phyloP scores from a whole-genome alignment of 2,113 vertebrate species.

The Myocastor coypus region DNA sequence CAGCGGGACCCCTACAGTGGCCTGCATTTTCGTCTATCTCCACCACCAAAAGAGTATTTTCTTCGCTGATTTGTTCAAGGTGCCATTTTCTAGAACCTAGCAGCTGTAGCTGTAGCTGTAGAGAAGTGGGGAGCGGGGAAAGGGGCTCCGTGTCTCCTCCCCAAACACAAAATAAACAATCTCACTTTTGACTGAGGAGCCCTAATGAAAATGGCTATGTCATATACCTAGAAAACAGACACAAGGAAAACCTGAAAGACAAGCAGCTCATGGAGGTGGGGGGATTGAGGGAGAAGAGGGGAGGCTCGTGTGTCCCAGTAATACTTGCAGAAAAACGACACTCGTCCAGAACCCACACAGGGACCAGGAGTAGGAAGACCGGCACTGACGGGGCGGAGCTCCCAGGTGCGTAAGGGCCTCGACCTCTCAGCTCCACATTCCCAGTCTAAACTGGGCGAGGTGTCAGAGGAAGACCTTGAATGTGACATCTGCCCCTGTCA shows the following conservation, averaged over 20 bases:
- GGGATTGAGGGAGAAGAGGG: conserved; percentile 9
- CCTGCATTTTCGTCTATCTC: conserved; percentile 61
- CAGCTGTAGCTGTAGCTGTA: conserved; percentile 68
- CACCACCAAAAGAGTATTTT: conserved; percentile 37
- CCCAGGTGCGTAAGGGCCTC: accelerated
- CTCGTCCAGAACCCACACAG: conserved; percentile 68
- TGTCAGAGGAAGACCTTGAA: background rate
- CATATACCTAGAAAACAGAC: conserved; percentile 80
- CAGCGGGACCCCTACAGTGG: background rate
- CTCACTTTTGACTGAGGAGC: conserved; percentile 69
- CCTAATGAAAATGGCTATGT: conserved; percentile 24
- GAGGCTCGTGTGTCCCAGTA: conserved; percentile 71
- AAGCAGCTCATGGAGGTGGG: conserved; percentile 70
- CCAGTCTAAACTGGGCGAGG: background rate
- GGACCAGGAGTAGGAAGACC: conserved; percentile 49
- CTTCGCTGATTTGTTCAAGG: conserved; percentile 76
- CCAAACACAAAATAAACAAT: conserved; percentile 79
- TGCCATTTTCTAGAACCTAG: conserved; percentile 68
- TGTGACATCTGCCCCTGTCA: background rate
- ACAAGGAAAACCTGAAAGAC: conserved; percentile 77
- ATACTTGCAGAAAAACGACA: conserved; percentile 66
- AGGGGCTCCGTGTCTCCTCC: background rate
- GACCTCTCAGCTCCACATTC: accelerated
- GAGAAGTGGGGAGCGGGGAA: conserved; percentile 67
- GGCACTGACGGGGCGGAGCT: conserved; percentile 62